Base-by-base conservation (phyloP, 2,113 vertebrate genomes). In the Prinia subflava region DNA sequence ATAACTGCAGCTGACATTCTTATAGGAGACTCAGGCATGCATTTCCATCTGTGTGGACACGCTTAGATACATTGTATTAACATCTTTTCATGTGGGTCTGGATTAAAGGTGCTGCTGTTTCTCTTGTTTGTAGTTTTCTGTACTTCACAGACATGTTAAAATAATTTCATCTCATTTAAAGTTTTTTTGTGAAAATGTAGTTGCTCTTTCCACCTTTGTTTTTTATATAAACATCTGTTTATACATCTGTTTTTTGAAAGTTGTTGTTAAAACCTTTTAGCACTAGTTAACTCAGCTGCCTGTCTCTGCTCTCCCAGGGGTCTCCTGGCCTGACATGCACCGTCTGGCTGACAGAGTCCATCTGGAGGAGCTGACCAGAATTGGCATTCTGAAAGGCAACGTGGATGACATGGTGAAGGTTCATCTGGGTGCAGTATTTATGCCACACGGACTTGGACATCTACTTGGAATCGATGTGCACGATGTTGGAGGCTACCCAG, bases 381-480 rank as follows among this genome's bases (percentile, higher is more conserved):
- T 99, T 3, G 98, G 99, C 70, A 91, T 99, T 70, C 97, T 99
- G 95, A 97, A 39, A 1, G 99, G 99, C 92, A 98, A 71, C 2
- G 97, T 99, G 11, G 99, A 99, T 10, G 98, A 99, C 96, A 99
- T 99, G 99, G 82, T 98, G 96, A 98, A 99, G 97, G 99, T 98
- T 89, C 98, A 99, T 96, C 71, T 99, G 97, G 99, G 99, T 31
- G 97, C 99, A 1, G 83, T 99, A 77, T 99, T 99, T 97, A 99
- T 99, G 99, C 99, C 99, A 55, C 99, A 99, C 3, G 99, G 99
- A 50, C 98, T 99, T 42, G 99, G 99, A 90, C 99, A 99, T 96
- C 98, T 99, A 60, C 98, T 99, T 96, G 99, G 99, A 92, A 99
- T 99, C 11, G 99, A 99, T 2, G 99, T 99, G 69, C 99, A 99